Evolutionary conservation across 2,888 invertebrate species (phyloP).

Genomic region (Bruchidius siliquastri): DNA sequence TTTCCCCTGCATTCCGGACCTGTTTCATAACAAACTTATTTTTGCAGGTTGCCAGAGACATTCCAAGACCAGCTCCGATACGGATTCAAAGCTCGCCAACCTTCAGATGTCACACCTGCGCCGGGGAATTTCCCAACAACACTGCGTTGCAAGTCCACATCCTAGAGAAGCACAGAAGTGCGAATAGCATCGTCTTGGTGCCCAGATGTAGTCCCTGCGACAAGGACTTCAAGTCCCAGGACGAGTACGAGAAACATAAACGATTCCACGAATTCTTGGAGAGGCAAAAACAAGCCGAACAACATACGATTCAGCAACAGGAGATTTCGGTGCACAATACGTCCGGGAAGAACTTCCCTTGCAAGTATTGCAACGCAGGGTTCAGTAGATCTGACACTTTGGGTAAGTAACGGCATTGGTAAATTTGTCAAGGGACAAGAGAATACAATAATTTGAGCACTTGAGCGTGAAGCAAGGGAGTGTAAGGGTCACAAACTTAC

Average conservation of each 20-base stretch:
- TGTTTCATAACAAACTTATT: not conserved
- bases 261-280: slow-evolving; percentile 50
- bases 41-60: not conserved
- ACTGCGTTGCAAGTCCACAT: slow-evolving; percentile 43
- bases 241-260: slow-evolving; percentile 56
- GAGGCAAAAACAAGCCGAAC: slow-evolving; percentile 29
- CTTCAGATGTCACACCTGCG: slow-evolving; percentile 32
- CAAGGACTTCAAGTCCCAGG: slow-evolving; percentile 57
- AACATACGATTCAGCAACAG: slow-evolving; percentile 6
- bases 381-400: slow-evolving; percentile 61
- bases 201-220: slow-evolving; percentile 56
- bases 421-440: no score
- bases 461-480: no score
- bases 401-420: slow-evolving; percentile 37
- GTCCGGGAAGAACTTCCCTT: slow-evolving; percentile 45
- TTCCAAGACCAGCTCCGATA: not conserved
- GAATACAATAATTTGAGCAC: no score
- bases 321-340: slow-evolving; percentile 13
- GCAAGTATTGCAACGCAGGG: slow-evolving; percentile 59
- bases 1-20: no score
- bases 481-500: no score
- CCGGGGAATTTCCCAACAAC: slow-evolving; percentile 35
- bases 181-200: slow-evolving; percentile 36
- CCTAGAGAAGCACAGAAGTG: slow-evolving; percentile 41
- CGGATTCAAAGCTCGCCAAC: not conserved